A percentile compares a stretch with the other conserved stretches of the same genome.
Conservation (phyloP, 2,113 vertebrate species). For the Typhlomys cinereus region DNA sequence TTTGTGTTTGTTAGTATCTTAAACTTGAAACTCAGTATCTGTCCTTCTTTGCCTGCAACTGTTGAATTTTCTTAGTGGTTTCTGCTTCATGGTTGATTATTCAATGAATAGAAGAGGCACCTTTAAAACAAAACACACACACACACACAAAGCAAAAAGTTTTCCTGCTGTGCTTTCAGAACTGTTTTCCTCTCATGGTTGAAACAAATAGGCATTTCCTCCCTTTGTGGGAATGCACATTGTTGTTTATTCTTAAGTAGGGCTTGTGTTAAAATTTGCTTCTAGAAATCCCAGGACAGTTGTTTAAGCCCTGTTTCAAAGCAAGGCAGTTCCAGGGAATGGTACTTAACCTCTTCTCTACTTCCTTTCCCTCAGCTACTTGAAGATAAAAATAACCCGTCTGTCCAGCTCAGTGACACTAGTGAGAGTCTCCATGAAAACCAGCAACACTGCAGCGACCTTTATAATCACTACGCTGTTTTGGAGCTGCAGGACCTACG, state of each 20-base stretch:
- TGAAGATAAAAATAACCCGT: conserved; percentile 87
- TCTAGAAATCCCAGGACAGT: neutral
- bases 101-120: neutral
- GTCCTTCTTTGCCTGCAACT: neutral
- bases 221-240: neutral
- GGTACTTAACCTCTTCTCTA: neutral
- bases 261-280: neutral
- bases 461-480: conserved; percentile 79
- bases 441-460: conserved; percentile 82
- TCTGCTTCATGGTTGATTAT: neutral
- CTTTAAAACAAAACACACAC: neutral
- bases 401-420: conserved; percentile 83
- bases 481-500: conserved; percentile 85
- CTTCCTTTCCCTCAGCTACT: conserved; percentile 88
- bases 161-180: neutral
- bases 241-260: neutral
- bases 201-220: conserved; percentile 8
- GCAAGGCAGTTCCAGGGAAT: neutral
- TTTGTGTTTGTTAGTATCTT: neutral
- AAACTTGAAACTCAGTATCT: neutral
- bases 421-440: conserved; percentile 79
- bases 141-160: neutral
- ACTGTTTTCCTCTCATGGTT: neutral
- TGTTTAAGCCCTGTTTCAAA: neutral
- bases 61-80: neutral